A percentile compares a stretch with the other conserved stretches of the same genome.
phyloP scores from a whole-genome alignment of 1,140 invertebrate genomes.

The Papilio aristodemus region DNA sequence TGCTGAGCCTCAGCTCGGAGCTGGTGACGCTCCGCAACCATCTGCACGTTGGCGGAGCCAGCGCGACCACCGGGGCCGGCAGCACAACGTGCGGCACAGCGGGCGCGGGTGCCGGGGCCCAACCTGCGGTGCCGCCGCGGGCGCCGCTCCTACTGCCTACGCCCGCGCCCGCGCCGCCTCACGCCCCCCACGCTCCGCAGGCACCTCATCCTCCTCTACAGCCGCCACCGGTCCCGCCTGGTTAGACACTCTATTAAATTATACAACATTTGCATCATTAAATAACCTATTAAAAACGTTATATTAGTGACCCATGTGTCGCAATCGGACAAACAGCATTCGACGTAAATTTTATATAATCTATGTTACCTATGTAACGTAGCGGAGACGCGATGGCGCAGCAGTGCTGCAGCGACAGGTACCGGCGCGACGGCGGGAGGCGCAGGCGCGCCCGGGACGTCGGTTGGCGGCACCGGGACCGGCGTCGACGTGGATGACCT shows the following conservation, averaged over 20 bases:
- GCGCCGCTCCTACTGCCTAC: conserved; percentile 60
- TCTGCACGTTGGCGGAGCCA: conserved; percentile 85
- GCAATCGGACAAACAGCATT: too few species aligned
- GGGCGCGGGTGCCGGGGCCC: conserved; percentile 37
- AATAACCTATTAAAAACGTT: too few species aligned
- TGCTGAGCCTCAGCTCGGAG: conserved; percentile 93
- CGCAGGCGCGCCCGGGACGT: conserved; percentile 47
- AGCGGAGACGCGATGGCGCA: conserved; percentile 57
- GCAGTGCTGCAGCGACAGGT: conserved; percentile 42
- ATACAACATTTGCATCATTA: too few species aligned
- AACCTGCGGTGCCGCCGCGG: conserved; percentile 73
- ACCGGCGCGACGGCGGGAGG: conserved; percentile 45
- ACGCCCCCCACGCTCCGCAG: conserved; percentile 55
- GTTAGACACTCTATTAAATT: not conserved
- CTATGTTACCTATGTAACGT: not conserved
- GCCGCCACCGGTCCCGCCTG: conserved; percentile 35
- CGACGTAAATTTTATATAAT: too few species aligned
- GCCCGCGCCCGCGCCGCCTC: conserved; percentile 66
- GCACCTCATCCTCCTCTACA: conserved; percentile 52
- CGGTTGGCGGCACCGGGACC: conserved; percentile 66
- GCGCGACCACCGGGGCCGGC: conserved; percentile 50
- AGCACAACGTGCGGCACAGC: conserved; percentile 42
- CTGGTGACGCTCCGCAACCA: conserved; percentile 93
- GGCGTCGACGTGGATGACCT: conserved; percentile 90
- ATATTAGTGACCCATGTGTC: too few species aligned